These are phyloP conservation scores for Elanus axillaris DNA, from an alignment of 2,113 vertebrate genomes.

Conservation along the genomic window DNA sequence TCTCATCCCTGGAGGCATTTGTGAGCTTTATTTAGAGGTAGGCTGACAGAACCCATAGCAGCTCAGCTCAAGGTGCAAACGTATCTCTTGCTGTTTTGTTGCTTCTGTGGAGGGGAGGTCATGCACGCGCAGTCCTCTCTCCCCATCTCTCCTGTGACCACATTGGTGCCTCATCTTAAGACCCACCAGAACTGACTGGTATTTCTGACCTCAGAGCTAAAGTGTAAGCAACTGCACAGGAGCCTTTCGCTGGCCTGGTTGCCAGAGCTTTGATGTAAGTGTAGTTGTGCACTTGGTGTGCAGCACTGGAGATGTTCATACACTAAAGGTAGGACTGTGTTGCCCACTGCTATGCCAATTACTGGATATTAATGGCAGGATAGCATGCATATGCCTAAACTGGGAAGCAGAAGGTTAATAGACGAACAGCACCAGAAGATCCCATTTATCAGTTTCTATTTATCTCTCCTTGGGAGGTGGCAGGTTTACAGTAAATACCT, in stretches of 20 bases:
- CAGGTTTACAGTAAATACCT: slow-evolving; percentile 99
- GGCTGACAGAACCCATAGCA: background rate
- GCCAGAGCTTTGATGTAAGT: background rate
- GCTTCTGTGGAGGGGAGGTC: background rate
- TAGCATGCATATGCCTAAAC: slow-evolving; percentile 88
- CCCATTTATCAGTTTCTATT: slow-evolving; percentile 99
- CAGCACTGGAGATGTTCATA: background rate
- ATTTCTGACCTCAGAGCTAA: background rate
- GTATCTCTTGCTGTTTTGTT: background rate
- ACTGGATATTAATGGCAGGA: slow-evolving; percentile 93
- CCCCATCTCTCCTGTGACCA: background rate
- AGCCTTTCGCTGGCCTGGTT: background rate
- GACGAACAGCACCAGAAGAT: slow-evolving; percentile 89
- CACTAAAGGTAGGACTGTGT: slow-evolving; percentile 54
- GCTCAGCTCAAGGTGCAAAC: background rate
- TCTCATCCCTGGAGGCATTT: accelerated
- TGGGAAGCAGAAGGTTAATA: slow-evolving; percentile 98
- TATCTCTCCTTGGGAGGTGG: slow-evolving; percentile 99
- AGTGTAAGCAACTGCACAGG: background rate
- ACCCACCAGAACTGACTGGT: background rate
- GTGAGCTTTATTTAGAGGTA: background rate
- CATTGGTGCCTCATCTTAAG: background rate
- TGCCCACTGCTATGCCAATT: slow-evolving; percentile 80
- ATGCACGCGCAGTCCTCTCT: background rate
- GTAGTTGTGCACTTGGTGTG: background rate